Base-by-base conservation (phyloP, 2,797 vertebrate species). In the Glossophaga mutica region DNA sequence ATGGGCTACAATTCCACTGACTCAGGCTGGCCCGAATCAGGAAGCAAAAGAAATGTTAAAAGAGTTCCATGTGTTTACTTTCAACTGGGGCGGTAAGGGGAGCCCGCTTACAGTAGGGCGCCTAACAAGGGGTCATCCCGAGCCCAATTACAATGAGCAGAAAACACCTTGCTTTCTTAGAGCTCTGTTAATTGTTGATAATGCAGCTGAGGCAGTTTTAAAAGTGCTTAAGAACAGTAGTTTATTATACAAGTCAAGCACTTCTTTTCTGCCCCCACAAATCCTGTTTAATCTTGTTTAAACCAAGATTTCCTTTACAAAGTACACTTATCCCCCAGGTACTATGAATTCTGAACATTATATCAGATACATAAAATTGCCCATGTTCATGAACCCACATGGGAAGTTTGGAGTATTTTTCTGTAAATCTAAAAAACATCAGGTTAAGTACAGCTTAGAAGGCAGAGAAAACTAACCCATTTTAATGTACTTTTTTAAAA, bases 1-100 rank as follows among this genome's bases (percentile, higher is more conserved):
- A 93, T n/a, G 39, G 24, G 88, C 44, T 78, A 42, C 39, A 96
- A 90, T 84, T 94, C 74, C n/a, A 94, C 50, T 65, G 79, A 93
- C 87, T 89, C 52, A 34, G 3, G 3, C 42, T 86, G 32, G 37
- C 21, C 7, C n/a, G 78, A 91, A 82, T 95, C 42, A 39, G 59
- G 21, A 94, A 95, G 95, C 77, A 94, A 96, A 92, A 78, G 29
- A 79, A 77, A 96, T n/a, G 8, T 91, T 94, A 82, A 89, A 94
- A 93, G 82, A 81, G 90, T 7, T 1, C 57, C 29, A 42, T 34
- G 62, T 78, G n/a, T 57, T 95, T 76, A 85, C 77, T 92, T 86
- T 91, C 76, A 91, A 39, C 15, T 29, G n/a, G 22, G 15, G 10
- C 9, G 46, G 26, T 57, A 86, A 78, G 21, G 55, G 87, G 76